These are phyloP conservation scores for Schizothorax lantsangensis DNA, from an alignment of 2,797 vertebrate species.

Conservation along the genomic window DNA sequence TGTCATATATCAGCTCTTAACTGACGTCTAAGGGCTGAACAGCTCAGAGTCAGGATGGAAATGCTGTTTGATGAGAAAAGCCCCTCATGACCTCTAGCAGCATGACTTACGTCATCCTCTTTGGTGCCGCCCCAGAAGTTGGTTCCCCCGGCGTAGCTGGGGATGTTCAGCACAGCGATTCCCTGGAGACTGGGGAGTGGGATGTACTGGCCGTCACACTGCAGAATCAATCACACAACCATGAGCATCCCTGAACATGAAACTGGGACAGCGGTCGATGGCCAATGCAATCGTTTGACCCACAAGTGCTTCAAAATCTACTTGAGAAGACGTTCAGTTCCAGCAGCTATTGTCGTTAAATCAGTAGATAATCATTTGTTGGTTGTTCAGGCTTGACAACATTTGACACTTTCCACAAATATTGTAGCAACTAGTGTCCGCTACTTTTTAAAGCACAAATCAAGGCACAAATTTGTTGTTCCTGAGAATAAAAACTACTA, in stretches of 20 bases:
- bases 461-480: not conserved
- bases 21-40: not conserved
- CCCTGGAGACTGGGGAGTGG: constrained; percentile 97
- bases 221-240: constrained; percentile 61
- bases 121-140: constrained; percentile 99
- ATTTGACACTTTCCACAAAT: constrained; percentile 2
- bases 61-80: not conserved
- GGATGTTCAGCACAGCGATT: constrained; percentile 95
- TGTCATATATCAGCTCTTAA: constrained; percentile 13
- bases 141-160: constrained; percentile 97
- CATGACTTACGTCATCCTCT: constrained; percentile 93
- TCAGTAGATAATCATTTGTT: not conserved
- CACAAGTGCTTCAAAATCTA: not conserved
- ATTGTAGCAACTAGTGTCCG: not conserved
- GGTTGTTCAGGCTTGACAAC: constrained; percentile 1
- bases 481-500: not conserved
- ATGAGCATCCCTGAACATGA: constrained; percentile 6
- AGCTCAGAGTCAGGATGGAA: not conserved
- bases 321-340: not conserved
- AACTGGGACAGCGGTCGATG: constrained; percentile 5
- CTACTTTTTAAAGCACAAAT: not conserved
- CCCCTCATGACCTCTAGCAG: not conserved
- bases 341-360: not conserved
- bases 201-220: constrained; percentile 98
- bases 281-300: not conserved